Evolutionary conservation across 2,113 vertebrate species (phyloP).

Genomic region (Trematocara stigmaticum): DNA sequence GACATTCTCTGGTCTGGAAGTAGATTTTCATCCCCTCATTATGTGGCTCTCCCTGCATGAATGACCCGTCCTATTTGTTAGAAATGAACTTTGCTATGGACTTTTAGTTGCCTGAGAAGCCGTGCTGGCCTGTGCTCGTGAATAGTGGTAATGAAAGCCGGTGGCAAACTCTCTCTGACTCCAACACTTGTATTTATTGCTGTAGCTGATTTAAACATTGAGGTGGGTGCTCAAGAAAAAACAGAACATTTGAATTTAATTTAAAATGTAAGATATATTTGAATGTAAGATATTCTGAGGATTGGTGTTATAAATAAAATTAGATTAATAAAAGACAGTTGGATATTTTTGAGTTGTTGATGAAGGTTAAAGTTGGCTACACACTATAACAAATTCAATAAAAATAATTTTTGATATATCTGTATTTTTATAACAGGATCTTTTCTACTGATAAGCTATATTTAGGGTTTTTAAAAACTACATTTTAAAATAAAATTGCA

Average conservation of each 20-base stretch:
- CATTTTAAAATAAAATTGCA: not conserved
- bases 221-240: not conserved
- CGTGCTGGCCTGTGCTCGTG: not conserved
- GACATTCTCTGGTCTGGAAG: not conserved
- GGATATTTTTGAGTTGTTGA: not conserved
- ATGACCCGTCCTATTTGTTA: not conserved
- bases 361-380: not conserved
- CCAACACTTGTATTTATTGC: not conserved
- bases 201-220: not conserved
- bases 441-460: not conserved
- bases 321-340: not conserved
- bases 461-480: not conserved
- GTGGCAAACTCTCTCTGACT: not conserved
- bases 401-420: accelerated
- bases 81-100: not conserved
- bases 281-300: not conserved
- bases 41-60: not conserved
- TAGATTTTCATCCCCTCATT: not conserved
- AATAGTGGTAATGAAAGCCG: not conserved
- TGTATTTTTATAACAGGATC: not conserved
- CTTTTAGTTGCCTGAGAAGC: not conserved
- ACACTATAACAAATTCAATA: not conserved
- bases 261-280: not conserved
- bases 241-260: not conserved
- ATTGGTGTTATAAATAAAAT: not conserved